Evolutionary conservation across 2,888 invertebrate species (phyloP).

Genomic region (Drosophila neotestacea): DNA sequence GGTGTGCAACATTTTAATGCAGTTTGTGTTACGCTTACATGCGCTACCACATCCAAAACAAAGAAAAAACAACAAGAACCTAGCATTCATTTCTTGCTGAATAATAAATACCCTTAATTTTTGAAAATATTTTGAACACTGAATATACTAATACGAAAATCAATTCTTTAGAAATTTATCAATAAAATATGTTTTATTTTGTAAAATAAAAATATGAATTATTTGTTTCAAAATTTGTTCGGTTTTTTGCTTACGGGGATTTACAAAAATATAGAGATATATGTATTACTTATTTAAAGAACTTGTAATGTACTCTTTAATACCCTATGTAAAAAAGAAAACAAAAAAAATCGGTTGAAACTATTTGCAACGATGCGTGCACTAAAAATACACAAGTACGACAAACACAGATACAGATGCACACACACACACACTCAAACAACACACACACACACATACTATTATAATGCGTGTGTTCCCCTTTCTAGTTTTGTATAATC

Average conservation of each 20-base stretch:
- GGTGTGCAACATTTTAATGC: conserved; percentile 51
- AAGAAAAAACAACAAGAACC: not conserved
- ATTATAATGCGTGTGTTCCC: conserved; percentile 36
- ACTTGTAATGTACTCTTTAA: not conserved
- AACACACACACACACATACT: not conserved
- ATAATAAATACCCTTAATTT: not conserved
- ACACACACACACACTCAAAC: not conserved
- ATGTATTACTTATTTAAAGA: not conserved
- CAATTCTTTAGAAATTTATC: too few species aligned
- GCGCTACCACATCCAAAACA: conserved; percentile 1
- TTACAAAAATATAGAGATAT: too few species aligned
- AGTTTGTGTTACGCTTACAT: conserved; percentile 30
- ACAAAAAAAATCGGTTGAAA: not conserved
- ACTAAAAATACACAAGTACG: conserved; percentile 13
- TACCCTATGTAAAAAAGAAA: not conserved
- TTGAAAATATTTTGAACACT: too few species aligned
- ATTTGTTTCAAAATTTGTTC: too few species aligned
- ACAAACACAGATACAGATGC: conserved; percentile 4
- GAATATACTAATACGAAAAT: too few species aligned
- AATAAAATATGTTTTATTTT: too few species aligned
- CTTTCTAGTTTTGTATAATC: conserved; percentile 58
- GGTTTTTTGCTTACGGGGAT: too few species aligned
- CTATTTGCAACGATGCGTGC: conserved; percentile 33
- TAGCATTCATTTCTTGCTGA: not conserved
- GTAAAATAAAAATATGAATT: too few species aligned